Evolutionary conservation across 2,113 vertebrate genomes (phyloP), one percentile per base, ranked within the genome.

Genomic region (Tupaia chinensis): DNA sequence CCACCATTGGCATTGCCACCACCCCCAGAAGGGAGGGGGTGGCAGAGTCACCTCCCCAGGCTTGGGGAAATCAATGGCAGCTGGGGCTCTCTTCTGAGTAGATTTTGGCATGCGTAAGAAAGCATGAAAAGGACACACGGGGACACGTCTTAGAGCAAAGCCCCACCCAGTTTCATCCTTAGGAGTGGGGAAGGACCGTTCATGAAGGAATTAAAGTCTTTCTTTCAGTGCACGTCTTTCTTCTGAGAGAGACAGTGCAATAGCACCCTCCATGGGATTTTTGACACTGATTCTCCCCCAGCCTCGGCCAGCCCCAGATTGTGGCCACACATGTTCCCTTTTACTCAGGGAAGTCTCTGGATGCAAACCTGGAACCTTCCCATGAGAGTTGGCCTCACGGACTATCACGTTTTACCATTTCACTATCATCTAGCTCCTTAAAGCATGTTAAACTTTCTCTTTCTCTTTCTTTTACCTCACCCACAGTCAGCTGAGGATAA

Each of bases 391-490:
- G 44, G 44, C 44, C 44, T 44, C 44, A 44, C 44, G 5, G 44
- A 44, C 44, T 5, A 44, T 44, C 44, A 44, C 44, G 44, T 44
- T 44, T 44, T 44, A 44, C 44, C 44, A 44, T 44, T 44, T 44
- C 44, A 44, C 44, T 44, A 44, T 44, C 44, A 44, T 44, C 44
- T 44, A 44, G 44, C 44, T 44, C 44, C 44, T 44, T 44, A 44
- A 44, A 44, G 44, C 44, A 44, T 44, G 44, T 4, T 9, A 19
- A 81, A 34, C 15, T 16, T 76, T 68, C 16, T 32, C 70, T 76
- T 89, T 61, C 27, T 69, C 20, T 85, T 96, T 63, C 53, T 89
- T 93, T 89, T 72, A 70, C 25, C 73, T 25, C 34, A 70, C 32
- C 25, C 68, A 16, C 27, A 70, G 19, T 20, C n/a, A 86, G 9